A percentile compares a stretch with the other conserved stretches of the same genome.
Conservation (phyloP, 2,888 invertebrate genomes). For the Arrhopalites spinosus region DNA sequence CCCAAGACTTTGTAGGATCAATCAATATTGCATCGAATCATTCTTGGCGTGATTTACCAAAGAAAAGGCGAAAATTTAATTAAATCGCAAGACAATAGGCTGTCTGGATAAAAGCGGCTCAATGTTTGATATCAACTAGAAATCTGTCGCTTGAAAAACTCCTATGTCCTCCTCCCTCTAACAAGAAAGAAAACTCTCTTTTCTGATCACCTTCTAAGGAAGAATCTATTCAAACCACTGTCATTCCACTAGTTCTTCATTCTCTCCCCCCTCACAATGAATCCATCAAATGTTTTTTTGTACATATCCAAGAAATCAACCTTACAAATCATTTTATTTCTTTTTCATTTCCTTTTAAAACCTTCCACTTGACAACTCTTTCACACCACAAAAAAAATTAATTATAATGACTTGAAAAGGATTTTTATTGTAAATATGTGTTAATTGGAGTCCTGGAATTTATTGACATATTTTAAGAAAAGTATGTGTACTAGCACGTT, state of each 20-base stretch:
- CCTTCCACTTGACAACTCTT: too few relatives aligned
- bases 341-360: too few relatives aligned
- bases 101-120: constrained; percentile 32
- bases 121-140: constrained; percentile 40
- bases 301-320: not conserved
- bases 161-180: not conserved
- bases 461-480: too few relatives aligned
- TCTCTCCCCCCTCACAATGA: not conserved
- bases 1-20: constrained; percentile 27
- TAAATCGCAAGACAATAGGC: constrained; percentile 49
- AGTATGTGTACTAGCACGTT: too few relatives aligned
- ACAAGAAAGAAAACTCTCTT: not conserved
- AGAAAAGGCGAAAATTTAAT: constrained; percentile 48
- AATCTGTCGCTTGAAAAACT: constrained; percentile 28
- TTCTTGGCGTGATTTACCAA: constrained; percentile 40
- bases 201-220: not conserved
- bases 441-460: too few relatives aligned
- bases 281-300: not conserved
- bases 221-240: not conserved
- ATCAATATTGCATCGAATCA: constrained; percentile 45
- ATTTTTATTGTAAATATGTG: too few relatives aligned
- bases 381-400: too few relatives aligned
- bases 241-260: not conserved
- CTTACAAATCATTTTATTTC: too few relatives aligned
- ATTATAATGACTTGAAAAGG: too few relatives aligned